phyloP scores from a whole-genome alignment of 2,113 vertebrate genomes.

The Trochalopteron elliotii region DNA sequence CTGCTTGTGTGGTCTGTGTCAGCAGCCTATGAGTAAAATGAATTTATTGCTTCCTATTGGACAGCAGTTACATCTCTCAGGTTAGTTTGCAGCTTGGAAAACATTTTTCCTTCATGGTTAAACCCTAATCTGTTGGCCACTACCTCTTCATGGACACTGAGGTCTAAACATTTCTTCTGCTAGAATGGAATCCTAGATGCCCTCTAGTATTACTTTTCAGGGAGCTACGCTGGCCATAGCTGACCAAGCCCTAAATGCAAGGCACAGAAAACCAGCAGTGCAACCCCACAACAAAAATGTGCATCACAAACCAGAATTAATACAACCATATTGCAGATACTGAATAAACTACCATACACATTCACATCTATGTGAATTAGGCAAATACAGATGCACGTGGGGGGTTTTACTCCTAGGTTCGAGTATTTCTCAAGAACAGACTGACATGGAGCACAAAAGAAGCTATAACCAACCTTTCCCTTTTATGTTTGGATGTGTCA shows the following conservation, averaged over 20 bases:
- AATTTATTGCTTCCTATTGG: not conserved
- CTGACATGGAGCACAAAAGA: not conserved
- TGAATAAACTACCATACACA: not conserved
- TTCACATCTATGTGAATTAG: not conserved
- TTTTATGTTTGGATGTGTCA: not conserved
- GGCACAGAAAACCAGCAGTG: not conserved
- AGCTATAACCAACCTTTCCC: not conserved
- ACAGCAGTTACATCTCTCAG: not conserved
- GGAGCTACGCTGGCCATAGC: not conserved
- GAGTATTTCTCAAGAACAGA: not conserved
- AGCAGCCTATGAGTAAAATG: not conserved
- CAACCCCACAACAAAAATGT: rapidly evolving
- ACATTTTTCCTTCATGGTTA: not conserved
- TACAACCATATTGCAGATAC: no score
- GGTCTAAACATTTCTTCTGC: not conserved
- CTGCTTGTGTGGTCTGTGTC: not conserved
- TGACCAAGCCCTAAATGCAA: not conserved
- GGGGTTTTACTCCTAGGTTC: not conserved
- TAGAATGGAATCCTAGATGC: not conserved
- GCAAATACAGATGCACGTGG: rapidly evolving
- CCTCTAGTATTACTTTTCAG: not conserved
- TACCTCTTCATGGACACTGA: not conserved
- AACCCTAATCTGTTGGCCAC: not conserved
- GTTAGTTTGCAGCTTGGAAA: not conserved
- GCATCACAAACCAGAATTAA: not conserved